A percentile compares a stretch with the other conserved stretches of the same genome.
phyloP scores from a whole-genome alignment of 2,797 vertebrate species.

The Babyrousa celebensis region DNA sequence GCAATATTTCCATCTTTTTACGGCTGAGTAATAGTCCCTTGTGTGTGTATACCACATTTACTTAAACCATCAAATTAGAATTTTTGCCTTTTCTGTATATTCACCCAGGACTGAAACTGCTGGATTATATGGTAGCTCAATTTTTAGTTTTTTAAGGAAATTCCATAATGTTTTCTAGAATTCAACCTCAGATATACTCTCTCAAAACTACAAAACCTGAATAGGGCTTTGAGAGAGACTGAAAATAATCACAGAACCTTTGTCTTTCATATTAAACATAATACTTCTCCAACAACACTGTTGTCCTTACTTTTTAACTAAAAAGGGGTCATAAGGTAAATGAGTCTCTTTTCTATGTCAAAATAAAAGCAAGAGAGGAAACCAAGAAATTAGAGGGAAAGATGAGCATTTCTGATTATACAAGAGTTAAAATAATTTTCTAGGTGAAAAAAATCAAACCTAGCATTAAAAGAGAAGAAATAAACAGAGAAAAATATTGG shows the following conservation, averaged over 20 bases:
- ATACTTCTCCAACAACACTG: background rate
- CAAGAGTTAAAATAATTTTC: constrained; percentile 56
- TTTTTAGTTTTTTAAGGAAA: too few species aligned
- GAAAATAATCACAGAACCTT: constrained; percentile 1
- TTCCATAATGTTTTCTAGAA: background rate
- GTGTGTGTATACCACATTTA: background rate
- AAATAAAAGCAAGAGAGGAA: background rate
- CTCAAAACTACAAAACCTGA: background rate
- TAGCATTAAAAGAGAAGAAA: background rate
- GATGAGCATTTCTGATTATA: background rate
- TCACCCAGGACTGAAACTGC: background rate
- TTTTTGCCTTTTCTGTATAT: background rate
- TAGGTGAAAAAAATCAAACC: background rate
- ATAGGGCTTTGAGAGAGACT: background rate
- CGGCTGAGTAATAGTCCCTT: background rate
- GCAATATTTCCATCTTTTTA: background rate
- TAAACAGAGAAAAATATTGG: background rate
- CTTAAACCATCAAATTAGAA: background rate
- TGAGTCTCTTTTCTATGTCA: background rate
- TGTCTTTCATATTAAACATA: background rate
- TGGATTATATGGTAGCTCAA: too few species aligned
- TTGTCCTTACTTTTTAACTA: background rate
- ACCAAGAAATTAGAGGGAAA: constrained; percentile 1
- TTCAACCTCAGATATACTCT: background rate
- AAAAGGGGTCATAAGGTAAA: background rate